Evolutionary conservation across 2,888 invertebrate genomes (phyloP), one percentile per base, ranked within the genome.

Genomic region (Drosophila affinis): DNA sequence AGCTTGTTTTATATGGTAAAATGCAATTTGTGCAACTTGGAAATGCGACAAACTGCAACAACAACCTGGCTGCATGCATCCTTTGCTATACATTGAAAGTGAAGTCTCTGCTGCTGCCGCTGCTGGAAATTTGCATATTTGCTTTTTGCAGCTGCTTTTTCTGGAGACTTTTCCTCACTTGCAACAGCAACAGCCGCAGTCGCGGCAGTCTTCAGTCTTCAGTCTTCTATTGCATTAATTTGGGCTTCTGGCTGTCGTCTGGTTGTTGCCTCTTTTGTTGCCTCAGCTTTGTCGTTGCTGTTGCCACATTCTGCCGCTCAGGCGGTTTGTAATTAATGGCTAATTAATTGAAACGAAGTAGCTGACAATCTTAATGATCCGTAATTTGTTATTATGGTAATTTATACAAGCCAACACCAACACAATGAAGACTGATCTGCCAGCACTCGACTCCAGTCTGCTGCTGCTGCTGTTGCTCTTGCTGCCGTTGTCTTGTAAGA

Each of bases 381-480:
- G 86, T 89, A 87, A 87, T 87, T 87, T 87, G 89, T 89, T 87
- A 89, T 89, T 87, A 89, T 87, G 89, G 89, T 89, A 86, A 86
- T 86, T 86, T 86, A 89, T 87, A 89, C 89, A 89, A 87, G 74
- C 70, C 48, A 32, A 81, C 85, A 89, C 76, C 86, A 89, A 85
- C 89, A 89, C 86, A 85, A 76, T 64, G 57, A 75, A 70, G 75
- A 76, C 63, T 39, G 39, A 39, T 39, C 39, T 39, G 39, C 14
- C 34, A 14, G 1, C 34, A 14, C 14, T n/a, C 39, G 6, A n/a
- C 70, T 62, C 49, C 71, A 58, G 67, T 55, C 59, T 72, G 59
- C 45, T 3, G 21, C 21, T 21, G 21, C 3, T 21, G 21, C 21
- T 3, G 21, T 3, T 21, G 21, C 21, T 21, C 21, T 72, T 72